phyloP scores from a whole-genome alignment of 2,888 invertebrate genomes.

The Nemurella pictetii region DNA sequence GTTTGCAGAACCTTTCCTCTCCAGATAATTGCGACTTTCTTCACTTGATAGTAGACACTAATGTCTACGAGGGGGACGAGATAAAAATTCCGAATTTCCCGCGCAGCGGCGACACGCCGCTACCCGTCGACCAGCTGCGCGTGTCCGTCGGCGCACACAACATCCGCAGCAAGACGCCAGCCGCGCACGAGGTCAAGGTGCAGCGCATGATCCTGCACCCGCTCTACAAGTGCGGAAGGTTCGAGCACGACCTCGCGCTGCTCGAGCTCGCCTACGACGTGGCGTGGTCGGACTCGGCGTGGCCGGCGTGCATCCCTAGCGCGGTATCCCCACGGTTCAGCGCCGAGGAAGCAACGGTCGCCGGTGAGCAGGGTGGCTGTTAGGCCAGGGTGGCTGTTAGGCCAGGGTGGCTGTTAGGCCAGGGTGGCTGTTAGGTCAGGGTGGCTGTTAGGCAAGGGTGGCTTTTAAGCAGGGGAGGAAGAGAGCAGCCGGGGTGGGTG shows the following conservation, averaged over 20 bases:
- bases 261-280: slow-evolving; percentile 62
- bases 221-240: slow-evolving; percentile 64
- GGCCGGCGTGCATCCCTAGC: slow-evolving; percentile 77
- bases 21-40: no score
- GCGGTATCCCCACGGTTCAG: slow-evolving; percentile 46
- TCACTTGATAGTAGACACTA: no score
- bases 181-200: slow-evolving; percentile 55
- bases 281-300: slow-evolving; percentile 68
- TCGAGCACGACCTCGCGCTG: slow-evolving; percentile 65
- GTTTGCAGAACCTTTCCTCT: no score
- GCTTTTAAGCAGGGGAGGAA: no score
- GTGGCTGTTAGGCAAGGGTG: no score
- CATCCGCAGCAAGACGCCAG: slow-evolving; percentile 60
- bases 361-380: no score
- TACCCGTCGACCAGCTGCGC: slow-evolving; percentile 65
- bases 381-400: no score
- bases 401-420: no score
- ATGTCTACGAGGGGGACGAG: no score
- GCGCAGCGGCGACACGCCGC: slow-evolving; percentile 47
- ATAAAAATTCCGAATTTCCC: no score
- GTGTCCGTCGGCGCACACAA: slow-evolving; percentile 73
- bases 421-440: no score
- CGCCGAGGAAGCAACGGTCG: slow-evolving; percentile 3
- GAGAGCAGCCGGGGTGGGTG: no score
- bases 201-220: slow-evolving; percentile 71